Evolutionary conservation across 2,888 invertebrate species (phyloP).

Genomic region (Lysandra coridon): DNA sequence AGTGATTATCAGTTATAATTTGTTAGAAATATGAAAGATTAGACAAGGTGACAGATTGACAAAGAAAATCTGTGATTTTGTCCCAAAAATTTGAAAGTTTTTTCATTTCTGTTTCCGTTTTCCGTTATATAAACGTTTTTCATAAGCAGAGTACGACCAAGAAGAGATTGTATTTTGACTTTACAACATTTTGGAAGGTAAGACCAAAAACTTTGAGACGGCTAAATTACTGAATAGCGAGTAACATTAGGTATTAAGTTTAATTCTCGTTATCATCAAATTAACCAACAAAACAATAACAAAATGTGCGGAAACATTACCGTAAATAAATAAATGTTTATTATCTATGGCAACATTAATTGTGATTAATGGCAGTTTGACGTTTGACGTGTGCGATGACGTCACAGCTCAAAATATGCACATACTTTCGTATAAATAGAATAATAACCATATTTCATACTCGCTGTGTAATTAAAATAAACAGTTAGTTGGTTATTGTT

Average conservation of each 20-base stretch:
- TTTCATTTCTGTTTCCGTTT: no score
- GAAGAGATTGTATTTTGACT: no score
- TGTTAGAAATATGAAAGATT: no score
- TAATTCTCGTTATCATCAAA: neutral
- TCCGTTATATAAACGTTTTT: no score
- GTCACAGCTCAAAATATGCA: neutral
- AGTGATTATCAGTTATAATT: no score
- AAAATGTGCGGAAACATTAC: neutral
- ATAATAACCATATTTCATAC: slow-evolving; percentile 16
- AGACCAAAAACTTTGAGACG: neutral
- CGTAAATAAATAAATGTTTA: neutral
- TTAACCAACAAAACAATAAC: neutral
- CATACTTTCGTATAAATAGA: neutral
- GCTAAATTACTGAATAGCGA: no score
- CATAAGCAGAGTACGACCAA: no score
- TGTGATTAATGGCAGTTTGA: neutral
- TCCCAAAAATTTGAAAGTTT: no score
- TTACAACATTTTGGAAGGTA: neutral
- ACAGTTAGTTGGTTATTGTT: slow-evolving; percentile 8
- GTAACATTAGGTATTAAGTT: neutral
- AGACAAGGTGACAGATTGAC: no score
- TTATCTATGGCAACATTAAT: neutral
- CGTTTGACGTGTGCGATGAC: neutral
- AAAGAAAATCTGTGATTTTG: no score
- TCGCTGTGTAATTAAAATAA: neutral